A percentile compares a stretch with the other conserved stretches of the same genome.
phyloP scores from a whole-genome alignment of 2,113 vertebrate genomes.

The Gallinago jamesoni region DNA sequence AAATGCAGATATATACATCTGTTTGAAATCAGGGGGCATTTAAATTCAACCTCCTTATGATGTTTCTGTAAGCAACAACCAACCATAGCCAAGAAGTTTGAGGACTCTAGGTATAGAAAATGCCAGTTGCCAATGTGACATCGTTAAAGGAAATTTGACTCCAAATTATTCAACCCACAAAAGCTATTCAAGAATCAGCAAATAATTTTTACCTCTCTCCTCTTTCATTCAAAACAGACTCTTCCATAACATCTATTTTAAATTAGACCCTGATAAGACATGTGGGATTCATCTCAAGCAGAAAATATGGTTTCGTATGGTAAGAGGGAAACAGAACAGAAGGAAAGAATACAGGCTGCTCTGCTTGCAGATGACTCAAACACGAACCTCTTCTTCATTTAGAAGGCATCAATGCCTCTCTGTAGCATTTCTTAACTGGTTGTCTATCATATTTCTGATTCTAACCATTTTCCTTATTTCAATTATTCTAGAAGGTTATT shows the following conservation, averaged over 20 bases:
- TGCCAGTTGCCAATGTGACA: neutral
- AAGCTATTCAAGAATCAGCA: neutral
- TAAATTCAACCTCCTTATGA: neutral
- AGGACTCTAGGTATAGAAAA: neutral
- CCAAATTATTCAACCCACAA: neutral
- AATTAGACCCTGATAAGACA: neutral
- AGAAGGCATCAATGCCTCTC: neutral
- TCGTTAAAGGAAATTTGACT: neutral
- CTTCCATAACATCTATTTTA: neutral
- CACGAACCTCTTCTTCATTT: neutral
- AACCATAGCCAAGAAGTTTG: neutral
- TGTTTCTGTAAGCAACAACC: neutral
- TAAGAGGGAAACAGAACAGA: neutral
- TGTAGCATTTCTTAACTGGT: neutral
- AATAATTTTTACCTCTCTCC: neutral
- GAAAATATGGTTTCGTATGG: neutral
- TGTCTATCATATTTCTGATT: neutral
- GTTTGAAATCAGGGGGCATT: neutral
- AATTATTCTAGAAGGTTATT: neutral
- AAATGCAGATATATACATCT: neutral
- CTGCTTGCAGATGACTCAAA: neutral
- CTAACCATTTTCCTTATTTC: neutral
- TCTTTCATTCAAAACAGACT: neutral
- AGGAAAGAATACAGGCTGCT: neutral
- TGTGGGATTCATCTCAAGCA: neutral